A percentile compares a stretch with the other conserved stretches of the same genome.
These are phyloP conservation scores for Microhierax caerulescens DNA, from an alignment of 2,797 vertebrate genomes.

Conservation along the genomic window DNA sequence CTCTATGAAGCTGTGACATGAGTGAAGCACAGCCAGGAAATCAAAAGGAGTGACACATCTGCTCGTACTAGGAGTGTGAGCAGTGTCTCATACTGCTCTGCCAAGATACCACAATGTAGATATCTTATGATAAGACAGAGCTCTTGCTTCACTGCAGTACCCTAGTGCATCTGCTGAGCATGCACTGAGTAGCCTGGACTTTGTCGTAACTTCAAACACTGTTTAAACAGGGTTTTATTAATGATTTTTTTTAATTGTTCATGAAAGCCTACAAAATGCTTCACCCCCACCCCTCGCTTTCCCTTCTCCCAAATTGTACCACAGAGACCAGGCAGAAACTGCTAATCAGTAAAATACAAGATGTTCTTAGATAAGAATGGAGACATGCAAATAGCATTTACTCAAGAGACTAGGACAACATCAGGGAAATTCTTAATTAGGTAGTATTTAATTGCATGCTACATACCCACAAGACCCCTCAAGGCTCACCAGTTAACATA, in stretches of 20 bases:
- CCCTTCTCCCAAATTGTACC: not conserved
- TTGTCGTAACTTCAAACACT: not conserved
- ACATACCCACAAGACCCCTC: not conserved
- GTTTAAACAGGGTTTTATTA: not conserved
- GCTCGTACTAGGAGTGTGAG: not conserved
- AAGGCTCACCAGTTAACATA: constrained; percentile 41
- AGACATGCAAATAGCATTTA: constrained; percentile 18
- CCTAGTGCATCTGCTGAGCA: not conserved
- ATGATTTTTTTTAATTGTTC: not conserved
- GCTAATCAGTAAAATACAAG: constrained; percentile 24
- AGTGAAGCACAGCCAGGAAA: not conserved
- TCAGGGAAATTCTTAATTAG: constrained; percentile 56
- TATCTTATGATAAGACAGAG: not conserved
- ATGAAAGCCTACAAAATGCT: constrained; percentile 26
- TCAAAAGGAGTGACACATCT: not conserved
- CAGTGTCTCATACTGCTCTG: not conserved
- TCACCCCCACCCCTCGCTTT: not conserved
- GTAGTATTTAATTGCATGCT: constrained; percentile 46
- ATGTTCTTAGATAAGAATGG: constrained; percentile 13
- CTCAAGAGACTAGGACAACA: constrained; percentile 29
- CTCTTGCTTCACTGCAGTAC: not conserved
- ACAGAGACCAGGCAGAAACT: not conserved
- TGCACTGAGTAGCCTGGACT: not conserved
- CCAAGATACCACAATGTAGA: not conserved
- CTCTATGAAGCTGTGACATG: not conserved